Evolutionary conservation across 2,888 invertebrate species (phyloP), one percentile per base, ranked within the genome.

Genomic region (Lasioglossum zephyrum): DNA sequence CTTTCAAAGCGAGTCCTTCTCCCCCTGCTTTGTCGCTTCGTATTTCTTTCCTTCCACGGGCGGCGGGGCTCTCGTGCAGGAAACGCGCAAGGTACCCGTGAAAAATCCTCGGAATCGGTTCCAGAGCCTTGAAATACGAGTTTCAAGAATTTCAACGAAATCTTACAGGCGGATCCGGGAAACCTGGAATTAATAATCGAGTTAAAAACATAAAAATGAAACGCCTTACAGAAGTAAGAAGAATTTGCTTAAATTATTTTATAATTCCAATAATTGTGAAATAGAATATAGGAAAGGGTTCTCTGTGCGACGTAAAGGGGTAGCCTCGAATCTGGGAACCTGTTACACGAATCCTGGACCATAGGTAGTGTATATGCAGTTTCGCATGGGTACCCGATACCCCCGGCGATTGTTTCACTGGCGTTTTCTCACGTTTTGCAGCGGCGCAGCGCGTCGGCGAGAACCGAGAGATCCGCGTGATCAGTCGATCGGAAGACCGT

Each of bases 11-110:
- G 66, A 90, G 92, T 89, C 92, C 90, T 87, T 90, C 88, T 31
- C 91, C 90, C 88, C 90, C 89, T 91, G 89, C 91, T 91, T 93
- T 93, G 92, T 93, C 77, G 44, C 79, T 63, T 41, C 36, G 81
- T 69, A 77, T 87, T 87, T 87, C 81, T 86, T 41, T 22, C 53
- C 22, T 53, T 22, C 39, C n/a, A 73, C 77, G n/a, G 53, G 8
- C 74, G 72, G 18, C 49, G 44, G 44, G 31, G 9, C 53, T 69
- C 73, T 57, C 26, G 79, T 72, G 36, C 87, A 88, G 87, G 85
- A 88, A 88, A 83, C 79, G 78, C 39, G 39, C 36, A 70, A 39
- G 63, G 57, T 63, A 66, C 66, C 31, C 39, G 53, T 77, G 84
- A 84, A 84, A 87, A 82, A 80, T 63, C 36, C 39, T 39, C 47